These are phyloP conservation scores for Actinemys pallida DNA, from an alignment of 2,113 vertebrate species.

Conservation along the genomic window DNA sequence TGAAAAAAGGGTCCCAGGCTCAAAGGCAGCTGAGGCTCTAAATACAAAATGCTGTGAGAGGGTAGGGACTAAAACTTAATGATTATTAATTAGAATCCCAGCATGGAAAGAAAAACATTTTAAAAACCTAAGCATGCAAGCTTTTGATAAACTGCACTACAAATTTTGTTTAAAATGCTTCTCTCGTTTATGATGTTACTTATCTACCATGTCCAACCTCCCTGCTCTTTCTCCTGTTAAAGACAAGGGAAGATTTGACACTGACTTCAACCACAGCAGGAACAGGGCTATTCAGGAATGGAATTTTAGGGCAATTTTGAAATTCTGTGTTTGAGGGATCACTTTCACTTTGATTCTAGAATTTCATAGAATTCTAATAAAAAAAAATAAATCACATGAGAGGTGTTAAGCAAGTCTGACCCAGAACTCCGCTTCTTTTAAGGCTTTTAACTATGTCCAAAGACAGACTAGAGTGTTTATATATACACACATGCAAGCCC, in stretches of 20 bases:
- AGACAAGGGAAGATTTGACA: constrained; percentile 11
- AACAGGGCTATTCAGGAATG: background rate
- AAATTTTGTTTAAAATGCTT: background rate
- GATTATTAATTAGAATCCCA: background rate
- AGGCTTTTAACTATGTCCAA: background rate
- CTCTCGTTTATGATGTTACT: background rate
- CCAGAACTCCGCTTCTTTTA: constrained; percentile 22
- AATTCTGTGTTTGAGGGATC: background rate
- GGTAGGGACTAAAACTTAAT: background rate
- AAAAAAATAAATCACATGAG: constrained; percentile 44
- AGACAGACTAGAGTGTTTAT: accelerated
- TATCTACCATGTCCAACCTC: background rate
- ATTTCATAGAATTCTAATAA: background rate
- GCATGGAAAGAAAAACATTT: background rate
- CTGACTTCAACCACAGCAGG: background rate
- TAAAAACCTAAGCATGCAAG: background rate
- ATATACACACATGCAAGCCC: background rate
- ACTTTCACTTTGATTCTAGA: constrained; percentile 7
- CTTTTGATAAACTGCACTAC: constrained; percentile 9
- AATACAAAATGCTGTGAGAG: background rate
- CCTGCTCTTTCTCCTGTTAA: background rate
- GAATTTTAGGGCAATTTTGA: constrained; percentile 16
- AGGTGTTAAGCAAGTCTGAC: constrained; percentile 14
- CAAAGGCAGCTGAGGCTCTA: background rate
- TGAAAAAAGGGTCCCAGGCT: background rate